phyloP scores from a whole-genome alignment of 1,140 invertebrate species.

The Bombus superbus region DNA sequence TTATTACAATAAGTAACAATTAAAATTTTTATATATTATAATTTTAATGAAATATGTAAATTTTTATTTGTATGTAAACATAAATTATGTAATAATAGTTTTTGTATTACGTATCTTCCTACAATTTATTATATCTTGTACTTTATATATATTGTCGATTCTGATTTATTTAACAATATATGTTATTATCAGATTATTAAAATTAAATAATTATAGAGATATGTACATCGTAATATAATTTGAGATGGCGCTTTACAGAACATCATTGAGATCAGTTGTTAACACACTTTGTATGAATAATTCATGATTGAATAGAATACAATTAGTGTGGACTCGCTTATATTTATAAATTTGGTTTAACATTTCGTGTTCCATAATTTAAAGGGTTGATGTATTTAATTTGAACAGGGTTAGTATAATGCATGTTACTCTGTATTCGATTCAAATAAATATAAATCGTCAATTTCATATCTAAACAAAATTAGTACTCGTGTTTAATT shows the following conservation, averaged over 20 bases:
- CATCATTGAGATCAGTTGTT: not conserved
- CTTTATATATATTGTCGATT: not conserved
- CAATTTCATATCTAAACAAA: too few species aligned
- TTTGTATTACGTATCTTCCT: not conserved
- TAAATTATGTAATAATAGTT: too few species aligned
- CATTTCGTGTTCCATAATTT: constrained; percentile 5
- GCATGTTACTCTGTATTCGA: not conserved
- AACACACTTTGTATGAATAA: constrained; percentile 13
- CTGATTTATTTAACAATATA: not conserved
- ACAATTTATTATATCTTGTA: not conserved
- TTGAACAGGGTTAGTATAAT: not conserved
- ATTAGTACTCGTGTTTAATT: not conserved
- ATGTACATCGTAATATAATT: not conserved
- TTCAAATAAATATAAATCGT: not conserved
- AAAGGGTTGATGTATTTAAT: not conserved
- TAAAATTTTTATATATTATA: not conserved
- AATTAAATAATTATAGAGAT: not conserved
- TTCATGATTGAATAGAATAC: constrained; percentile 12
- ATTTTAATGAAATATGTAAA: constrained; percentile 5
- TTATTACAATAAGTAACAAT: not conserved
- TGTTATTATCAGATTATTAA: not conserved
- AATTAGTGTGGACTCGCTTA: not conserved
- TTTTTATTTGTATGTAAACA: not conserved
- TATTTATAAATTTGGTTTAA: not conserved
- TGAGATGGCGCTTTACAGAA: constrained; percentile 8